phyloP scores from a whole-genome alignment of 2,113 vertebrate genomes.

The Marmota monax region DNA sequence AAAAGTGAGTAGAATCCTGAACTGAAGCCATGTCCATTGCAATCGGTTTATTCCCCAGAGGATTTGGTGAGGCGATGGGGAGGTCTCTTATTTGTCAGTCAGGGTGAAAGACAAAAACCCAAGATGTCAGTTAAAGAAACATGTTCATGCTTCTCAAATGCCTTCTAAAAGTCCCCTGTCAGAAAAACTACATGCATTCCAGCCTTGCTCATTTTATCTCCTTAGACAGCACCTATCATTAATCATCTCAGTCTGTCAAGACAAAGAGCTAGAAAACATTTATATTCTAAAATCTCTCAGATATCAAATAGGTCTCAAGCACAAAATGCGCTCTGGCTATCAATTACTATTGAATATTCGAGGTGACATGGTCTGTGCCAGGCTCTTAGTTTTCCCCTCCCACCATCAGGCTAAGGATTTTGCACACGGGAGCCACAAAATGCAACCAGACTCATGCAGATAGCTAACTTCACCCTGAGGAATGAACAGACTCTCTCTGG shows the following conservation, averaged over 20 bases:
- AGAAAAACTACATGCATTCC: not conserved
- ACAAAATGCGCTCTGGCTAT: slow-evolving; percentile 33
- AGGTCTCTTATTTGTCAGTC: slow-evolving; percentile 54
- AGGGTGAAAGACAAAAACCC: slow-evolving; percentile 61
- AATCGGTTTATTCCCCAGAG: not conserved
- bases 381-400: not conserved
- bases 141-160: slow-evolving; percentile 48
- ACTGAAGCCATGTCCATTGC: not conserved
- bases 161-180: slow-evolving; percentile 65
- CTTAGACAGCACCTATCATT: slow-evolving; percentile 61
- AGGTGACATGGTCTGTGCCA: not conserved
- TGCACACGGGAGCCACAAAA: not conserved
- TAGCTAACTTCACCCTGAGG: not conserved
- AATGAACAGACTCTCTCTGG: not conserved
- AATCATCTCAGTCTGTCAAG: slow-evolving; percentile 60
- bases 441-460: not conserved
- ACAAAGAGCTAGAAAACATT: slow-evolving; percentile 71
- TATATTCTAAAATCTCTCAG: slow-evolving; percentile 61
- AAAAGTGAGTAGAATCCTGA: slow-evolving; percentile 48
- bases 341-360: slow-evolving; percentile 45
- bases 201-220: slow-evolving; percentile 57
- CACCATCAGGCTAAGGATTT: not conserved
- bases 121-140: slow-evolving; percentile 70
- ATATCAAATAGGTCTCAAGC: slow-evolving; percentile 37
- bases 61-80: not conserved